These are phyloP conservation scores for Myiotriccus ornatus DNA, from an alignment of 2,797 vertebrate genomes.

Conservation along the genomic window DNA sequence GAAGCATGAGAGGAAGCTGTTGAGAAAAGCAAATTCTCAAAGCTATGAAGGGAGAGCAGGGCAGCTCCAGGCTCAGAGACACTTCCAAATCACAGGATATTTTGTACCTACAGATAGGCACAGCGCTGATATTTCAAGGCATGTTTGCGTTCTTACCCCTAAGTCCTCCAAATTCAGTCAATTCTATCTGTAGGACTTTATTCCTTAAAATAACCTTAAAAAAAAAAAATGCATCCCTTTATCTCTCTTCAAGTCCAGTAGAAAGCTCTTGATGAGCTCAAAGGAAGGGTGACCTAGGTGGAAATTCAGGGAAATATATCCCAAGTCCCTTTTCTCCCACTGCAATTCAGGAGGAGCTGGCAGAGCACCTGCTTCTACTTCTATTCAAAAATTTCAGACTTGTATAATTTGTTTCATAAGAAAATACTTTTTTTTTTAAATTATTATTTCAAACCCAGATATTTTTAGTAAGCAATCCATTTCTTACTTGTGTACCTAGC, in stretches of 20 bases:
- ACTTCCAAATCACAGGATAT: not conserved
- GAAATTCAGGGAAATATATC: not conserved
- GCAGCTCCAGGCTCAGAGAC: not conserved
- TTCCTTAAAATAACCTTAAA: not conserved
- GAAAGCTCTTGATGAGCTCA: not conserved
- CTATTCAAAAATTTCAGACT: not conserved
- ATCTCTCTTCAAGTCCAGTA: not conserved
- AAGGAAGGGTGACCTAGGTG: not conserved
- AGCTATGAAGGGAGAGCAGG: not conserved
- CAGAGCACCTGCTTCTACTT: not conserved
- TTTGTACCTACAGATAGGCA: not conserved
- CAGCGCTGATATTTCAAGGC: not conserved
- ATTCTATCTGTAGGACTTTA: not conserved
- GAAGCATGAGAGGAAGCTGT: not conserved
- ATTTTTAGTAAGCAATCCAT: not conserved
- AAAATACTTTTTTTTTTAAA: not conserved
- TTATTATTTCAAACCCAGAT: not conserved
- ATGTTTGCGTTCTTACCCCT: not conserved
- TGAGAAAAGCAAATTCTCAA: not conserved
- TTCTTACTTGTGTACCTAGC: not conserved
- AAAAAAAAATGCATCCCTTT: not conserved
- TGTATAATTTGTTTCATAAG: not conserved
- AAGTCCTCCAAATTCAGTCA: not conserved
- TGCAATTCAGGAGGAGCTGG: not conserved
- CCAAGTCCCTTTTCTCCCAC: not conserved